Conservation (phyloP, 2,113 vertebrate genomes). For the Lophochroa leadbeateri region DNA sequence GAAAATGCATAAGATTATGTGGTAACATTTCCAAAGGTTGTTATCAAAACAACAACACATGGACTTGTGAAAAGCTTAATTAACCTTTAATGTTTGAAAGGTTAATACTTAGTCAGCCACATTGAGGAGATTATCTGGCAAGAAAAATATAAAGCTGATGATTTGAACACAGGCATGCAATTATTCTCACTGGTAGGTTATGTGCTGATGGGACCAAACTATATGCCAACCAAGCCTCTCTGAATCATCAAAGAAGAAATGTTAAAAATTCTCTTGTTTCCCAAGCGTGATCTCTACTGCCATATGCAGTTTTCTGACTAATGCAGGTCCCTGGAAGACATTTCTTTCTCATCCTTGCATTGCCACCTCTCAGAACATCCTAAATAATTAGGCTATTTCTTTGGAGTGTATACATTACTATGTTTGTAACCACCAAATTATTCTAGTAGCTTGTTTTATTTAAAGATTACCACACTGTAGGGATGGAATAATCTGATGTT, state of each 20-base stretch:
- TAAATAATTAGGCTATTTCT: not conserved
- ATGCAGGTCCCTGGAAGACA: not conserved
- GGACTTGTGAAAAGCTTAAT: not conserved
- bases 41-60: not conserved
- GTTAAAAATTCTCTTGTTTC: slow-evolving; percentile 27
- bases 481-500: not conserved
- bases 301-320: not conserved
- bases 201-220: slow-evolving; percentile 7
- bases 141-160: not conserved
- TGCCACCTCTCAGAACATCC: not conserved
- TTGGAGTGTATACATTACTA: not conserved
- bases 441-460: not conserved
- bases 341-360: not conserved
- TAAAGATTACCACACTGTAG: not conserved
- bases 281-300: not conserved
- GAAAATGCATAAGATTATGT: not conserved
- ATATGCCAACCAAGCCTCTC: not conserved
- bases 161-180: not conserved
- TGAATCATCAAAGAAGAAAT: slow-evolving; percentile 31
- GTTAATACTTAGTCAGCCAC: not conserved
- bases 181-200: slow-evolving; percentile 26
- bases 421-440: not conserved
- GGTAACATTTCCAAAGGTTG: not conserved
- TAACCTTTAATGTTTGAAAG: slow-evolving; percentile 20
- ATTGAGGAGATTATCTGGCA: not conserved